Evolutionary conservation across 2,888 invertebrate genomes (phyloP), one percentile per base, ranked within the genome.

Genomic region (Latrodectus elegans): DNA sequence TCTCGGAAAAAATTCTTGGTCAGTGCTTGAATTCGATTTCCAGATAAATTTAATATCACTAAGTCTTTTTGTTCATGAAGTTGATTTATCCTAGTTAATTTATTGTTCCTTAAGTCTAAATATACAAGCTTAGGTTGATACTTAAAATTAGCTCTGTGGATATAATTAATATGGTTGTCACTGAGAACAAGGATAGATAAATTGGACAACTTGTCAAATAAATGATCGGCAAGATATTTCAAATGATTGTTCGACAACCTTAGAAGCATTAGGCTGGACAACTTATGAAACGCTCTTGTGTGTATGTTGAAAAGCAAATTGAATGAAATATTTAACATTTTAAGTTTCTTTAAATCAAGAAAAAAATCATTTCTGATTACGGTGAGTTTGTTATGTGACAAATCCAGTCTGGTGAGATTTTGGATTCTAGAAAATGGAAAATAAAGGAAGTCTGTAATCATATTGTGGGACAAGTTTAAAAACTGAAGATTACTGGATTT

Each of bases 391-490:
- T 87, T 87, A 55, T 22, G 17, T 8, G 87, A 82, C n/a, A 87
- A 22, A 64, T 82, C 73, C 0, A 87, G 73, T 11, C 15, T 55
- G 11, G 22, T 74, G 9, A 87, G 52, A 17, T 53, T 67, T 11
- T 22, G 3, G 4, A 82, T 51, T 11, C 22, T 49, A 15, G 22
- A 51, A 67, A 87, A 82, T 4, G 53, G n/a, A 15, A 15, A 12
- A 22, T 80, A n/a, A 9, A 17, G 14, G 4, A 86, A 4, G 26
- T 11, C 8, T 38, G n/a, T 53, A 11, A 86, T 49, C 11, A 51
- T 38, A 67, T 86, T 86, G 22, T 86, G 68, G n/a, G 78, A 73
- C 53, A 86, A 72, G 71, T 86, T 68, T 38, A 86, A 76, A 2
- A 11, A 51, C 6, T 53, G 17, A n/a, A 86, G 53, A 17, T 22